Conservation (phyloP, 1,140 invertebrate species). For the Sarcophaga bullata region DNA sequence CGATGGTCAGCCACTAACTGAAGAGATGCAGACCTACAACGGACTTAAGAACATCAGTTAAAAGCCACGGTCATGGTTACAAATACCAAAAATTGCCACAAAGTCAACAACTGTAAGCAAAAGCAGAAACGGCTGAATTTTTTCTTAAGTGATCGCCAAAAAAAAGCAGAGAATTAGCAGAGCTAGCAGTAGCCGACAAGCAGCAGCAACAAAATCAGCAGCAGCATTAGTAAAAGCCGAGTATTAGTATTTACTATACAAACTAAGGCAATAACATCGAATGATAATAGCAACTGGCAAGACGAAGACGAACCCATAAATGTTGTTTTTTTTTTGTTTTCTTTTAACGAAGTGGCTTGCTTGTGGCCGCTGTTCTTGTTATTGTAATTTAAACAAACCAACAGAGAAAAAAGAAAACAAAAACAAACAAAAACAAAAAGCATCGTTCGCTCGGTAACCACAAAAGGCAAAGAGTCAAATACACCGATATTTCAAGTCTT, state of each 20-base stretch:
- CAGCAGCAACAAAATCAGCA: neutral
- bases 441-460: neutral
- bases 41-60: constrained; percentile 61
- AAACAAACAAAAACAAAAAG: constrained; percentile 18
- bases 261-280: neutral
- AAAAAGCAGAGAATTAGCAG: neutral
- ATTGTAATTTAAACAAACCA: constrained; percentile 30
- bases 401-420: neutral
- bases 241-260: neutral
- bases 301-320: neutral
- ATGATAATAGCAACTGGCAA: neutral
- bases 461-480: constrained; percentile 23
- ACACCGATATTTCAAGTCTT: neutral
- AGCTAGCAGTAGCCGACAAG: neutral
- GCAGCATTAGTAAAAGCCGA: neutral
- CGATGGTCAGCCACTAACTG: constrained; percentile 66
- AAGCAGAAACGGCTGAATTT: constrained; percentile 45
- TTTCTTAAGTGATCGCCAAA: neutral
- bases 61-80: constrained; percentile 41
- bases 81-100: constrained; percentile 40
- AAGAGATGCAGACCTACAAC: constrained; percentile 64
- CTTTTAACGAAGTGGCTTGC: neutral
- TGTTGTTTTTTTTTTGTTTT: neutral
- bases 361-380: constrained; percentile 34
- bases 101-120: constrained; percentile 45